phyloP scores from a whole-genome alignment of 2,113 vertebrate species.

The Ammodytes marinus region DNA sequence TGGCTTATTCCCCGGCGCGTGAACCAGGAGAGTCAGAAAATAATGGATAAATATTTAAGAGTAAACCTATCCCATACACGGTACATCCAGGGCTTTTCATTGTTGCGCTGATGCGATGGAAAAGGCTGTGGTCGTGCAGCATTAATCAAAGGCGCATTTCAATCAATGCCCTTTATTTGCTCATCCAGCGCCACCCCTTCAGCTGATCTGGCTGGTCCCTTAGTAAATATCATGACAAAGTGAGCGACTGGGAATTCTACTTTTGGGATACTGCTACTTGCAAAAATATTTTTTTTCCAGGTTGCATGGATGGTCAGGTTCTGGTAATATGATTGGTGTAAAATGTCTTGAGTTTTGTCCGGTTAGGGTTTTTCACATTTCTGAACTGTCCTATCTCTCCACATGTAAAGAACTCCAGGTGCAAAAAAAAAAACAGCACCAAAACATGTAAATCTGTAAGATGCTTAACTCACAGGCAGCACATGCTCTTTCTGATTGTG shows the following conservation, averaged over 20 bases:
- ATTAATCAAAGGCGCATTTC: slow-evolving; percentile 15
- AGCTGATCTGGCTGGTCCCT: not conserved
- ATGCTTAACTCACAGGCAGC: slow-evolving; percentile 48
- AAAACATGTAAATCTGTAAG: slow-evolving; percentile 56
- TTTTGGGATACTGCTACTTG: slow-evolving; percentile 26
- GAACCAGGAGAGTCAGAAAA: not conserved
- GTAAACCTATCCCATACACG: too few relatives aligned
- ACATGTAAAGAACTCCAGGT: slow-evolving; percentile 40
- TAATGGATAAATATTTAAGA: not conserved
- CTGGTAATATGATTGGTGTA: too few relatives aligned
- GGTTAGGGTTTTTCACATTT: not conserved
- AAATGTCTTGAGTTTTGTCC: too few relatives aligned
- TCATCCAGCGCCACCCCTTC: not conserved
- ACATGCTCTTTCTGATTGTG: slow-evolving; percentile 45
- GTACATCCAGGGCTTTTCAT: not conserved
- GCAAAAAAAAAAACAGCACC: slow-evolving; percentile 43
- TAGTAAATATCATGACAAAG: slow-evolving; percentile 2
- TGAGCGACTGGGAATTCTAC: slow-evolving; percentile 1
- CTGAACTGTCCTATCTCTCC: not conserved
- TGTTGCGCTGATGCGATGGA: not conserved
- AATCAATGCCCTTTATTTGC: slow-evolving; percentile 8
- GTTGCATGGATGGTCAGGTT: too few relatives aligned
- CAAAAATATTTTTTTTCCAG: too few relatives aligned
- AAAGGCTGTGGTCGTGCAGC: not conserved
- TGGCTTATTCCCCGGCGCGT: too few relatives aligned